These are phyloP conservation scores for Xestia sexstrigata DNA, from an alignment of 2,888 invertebrate species.

Conservation along the genomic window DNA sequence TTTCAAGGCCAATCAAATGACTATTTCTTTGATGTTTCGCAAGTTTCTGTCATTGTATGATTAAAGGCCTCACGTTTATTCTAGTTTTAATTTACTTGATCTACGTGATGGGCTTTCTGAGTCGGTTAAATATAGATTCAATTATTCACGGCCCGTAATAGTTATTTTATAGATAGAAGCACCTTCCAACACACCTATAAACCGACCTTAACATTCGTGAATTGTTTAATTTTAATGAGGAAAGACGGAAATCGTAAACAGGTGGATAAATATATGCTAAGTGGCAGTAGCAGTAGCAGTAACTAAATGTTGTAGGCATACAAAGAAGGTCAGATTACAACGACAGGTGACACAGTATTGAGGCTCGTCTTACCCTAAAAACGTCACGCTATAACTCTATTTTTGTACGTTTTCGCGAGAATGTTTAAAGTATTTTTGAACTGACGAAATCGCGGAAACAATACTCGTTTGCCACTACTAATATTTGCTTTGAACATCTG, in stretches of 20 bases:
- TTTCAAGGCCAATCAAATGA: conserved; percentile 34
- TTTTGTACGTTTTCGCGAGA: conserved; percentile 17
- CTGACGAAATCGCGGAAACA: conserved; percentile 38
- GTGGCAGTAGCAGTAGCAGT: conserved; percentile 31
- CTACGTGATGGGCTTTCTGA: conserved; percentile 1
- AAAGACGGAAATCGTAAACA: conserved; percentile 56
- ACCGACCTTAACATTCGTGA: conserved; percentile 57
- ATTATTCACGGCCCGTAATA: conserved; percentile 20
- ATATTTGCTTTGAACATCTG: conserved; percentile 55
- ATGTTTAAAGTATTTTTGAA: conserved; percentile 20
- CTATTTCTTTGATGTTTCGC: conserved; percentile 34
- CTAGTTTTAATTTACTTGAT: conserved; percentile 14
- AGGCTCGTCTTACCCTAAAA: conserved; percentile 29
- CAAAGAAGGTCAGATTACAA: conserved; percentile 56
- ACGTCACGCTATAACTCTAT: conserved; percentile 1
- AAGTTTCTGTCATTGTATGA: conserved; percentile 40
- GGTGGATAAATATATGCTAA: conserved; percentile 60
- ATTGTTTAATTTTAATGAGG: conserved; percentile 61
- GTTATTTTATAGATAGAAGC: conserved; percentile 16
- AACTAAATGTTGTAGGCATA: conserved; percentile 48
- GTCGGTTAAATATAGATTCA: conserved; percentile 34
- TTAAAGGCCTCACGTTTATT: conserved; percentile 12
- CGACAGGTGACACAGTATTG: conserved; percentile 28
- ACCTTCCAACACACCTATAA: conserved; percentile 26
- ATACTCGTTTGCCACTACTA: conserved; percentile 35